Percentiles rank a stretch among this genome's conserved stretches.
Conservation (phyloP, 2,797 vertebrate species). For the Psittacula derbiana region DNA sequence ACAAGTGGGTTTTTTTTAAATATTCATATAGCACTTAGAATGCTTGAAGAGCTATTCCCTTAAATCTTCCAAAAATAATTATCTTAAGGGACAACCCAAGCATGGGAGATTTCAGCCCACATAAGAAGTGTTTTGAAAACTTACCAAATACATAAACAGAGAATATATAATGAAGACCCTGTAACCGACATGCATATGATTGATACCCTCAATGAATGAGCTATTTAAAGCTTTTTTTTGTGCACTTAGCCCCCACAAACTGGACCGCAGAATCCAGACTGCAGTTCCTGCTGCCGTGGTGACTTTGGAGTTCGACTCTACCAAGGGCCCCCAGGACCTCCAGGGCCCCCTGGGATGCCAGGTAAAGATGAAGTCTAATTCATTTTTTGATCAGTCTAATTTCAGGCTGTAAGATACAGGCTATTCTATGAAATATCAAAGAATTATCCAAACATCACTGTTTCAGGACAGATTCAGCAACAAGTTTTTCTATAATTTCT, state of each 20-base stretch:
- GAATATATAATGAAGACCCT: neutral
- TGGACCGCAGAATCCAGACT: conserved; percentile 75
- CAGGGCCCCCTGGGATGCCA: conserved; percentile 81
- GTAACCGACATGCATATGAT: neutral
- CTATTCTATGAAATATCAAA: neutral
- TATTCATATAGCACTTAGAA: neutral
- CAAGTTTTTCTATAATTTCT: neutral
- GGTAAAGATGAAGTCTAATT: conserved; percentile 63
- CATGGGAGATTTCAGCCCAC: neutral
- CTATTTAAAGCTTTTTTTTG: conserved; percentile 34
- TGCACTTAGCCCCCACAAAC: conserved; percentile 70
- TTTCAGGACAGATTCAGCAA: neutral
- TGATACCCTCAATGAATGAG: neutral
- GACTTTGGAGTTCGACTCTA: conserved; percentile 80
- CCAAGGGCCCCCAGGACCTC: conserved; percentile 78
- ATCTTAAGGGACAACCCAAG: neutral
- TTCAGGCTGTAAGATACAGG: neutral
- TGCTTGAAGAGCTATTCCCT: neutral
- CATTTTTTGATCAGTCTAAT: neutral
- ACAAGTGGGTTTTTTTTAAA: neutral
- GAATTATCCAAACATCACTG: neutral
- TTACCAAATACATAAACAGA: neutral
- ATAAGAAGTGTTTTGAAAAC: conserved; percentile 21
- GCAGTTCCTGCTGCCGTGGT: conserved; percentile 79
- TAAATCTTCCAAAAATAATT: neutral